A percentile compares a stretch with the other conserved stretches of the same genome.
phyloP scores from a whole-genome alignment of 2,888 invertebrate species.

The Terebella lapidaria region DNA sequence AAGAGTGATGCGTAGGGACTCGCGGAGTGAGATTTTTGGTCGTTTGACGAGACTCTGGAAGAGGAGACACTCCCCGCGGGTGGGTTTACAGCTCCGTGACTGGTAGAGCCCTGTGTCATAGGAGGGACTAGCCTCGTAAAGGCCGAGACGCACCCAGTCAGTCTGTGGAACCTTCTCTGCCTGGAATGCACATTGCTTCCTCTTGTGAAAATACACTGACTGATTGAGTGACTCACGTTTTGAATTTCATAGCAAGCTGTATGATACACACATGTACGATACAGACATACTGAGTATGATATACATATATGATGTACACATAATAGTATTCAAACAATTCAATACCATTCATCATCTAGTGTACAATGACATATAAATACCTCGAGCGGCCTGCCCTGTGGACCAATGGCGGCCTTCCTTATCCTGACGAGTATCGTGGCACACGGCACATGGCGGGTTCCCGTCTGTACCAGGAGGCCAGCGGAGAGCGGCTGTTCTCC shows the following conservation, averaged over 20 bases:
- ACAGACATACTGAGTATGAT: neutral
- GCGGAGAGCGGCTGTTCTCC: constrained; percentile 43
- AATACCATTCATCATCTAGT: too few species aligned
- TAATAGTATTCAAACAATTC: neutral
- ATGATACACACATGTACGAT: too few species aligned
- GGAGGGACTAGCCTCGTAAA: constrained; percentile 40
- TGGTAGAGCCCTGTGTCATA: constrained; percentile 44
- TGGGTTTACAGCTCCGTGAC: constrained; percentile 40
- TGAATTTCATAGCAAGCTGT: too few species aligned
- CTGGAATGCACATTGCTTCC: constrained; percentile 31
- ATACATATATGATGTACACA: neutral
- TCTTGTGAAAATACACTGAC: too few species aligned
- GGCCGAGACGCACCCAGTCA: constrained; percentile 44
- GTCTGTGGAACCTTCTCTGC: constrained; percentile 39
- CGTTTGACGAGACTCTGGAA: constrained; percentile 39
- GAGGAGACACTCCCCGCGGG: constrained; percentile 38
- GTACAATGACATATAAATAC: too few species aligned
- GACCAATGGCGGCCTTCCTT: constrained; percentile 39
- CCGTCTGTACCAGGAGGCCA: constrained; percentile 31
- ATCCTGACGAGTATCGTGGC: constrained; percentile 45
- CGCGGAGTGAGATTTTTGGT: constrained; percentile 29
- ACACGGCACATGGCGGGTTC: constrained; percentile 40
- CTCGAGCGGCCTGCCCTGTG: constrained; percentile 44
- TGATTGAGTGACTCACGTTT: too few species aligned
- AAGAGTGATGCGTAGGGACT: constrained; percentile 7